Evolutionary conservation across 2,113 vertebrate species (phyloP).

Genomic region (Eretmochelys imbricata): DNA sequence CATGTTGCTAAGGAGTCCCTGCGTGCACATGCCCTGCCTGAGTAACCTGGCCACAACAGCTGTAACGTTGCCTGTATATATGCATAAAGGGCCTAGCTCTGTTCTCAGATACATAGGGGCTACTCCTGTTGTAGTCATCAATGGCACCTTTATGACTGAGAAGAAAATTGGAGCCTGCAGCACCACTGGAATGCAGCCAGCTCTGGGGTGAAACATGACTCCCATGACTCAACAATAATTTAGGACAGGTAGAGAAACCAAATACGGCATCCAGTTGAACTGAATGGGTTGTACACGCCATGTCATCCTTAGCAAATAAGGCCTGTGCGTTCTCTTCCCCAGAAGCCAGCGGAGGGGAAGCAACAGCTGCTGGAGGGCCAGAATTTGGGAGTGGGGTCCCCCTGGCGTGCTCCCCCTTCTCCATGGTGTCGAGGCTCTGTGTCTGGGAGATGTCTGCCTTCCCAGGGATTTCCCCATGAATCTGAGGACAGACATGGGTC

Average conservation of each 20-base stretch:
- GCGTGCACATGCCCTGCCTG: background rate
- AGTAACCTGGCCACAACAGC: background rate
- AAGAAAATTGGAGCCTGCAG: background rate
- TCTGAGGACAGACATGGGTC: background rate
- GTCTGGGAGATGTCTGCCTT: background rate
- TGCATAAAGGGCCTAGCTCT: background rate
- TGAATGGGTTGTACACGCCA: background rate
- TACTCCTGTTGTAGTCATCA: background rate
- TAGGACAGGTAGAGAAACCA: background rate
- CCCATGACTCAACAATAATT: background rate
- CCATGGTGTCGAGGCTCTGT: background rate
- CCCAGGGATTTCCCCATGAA: background rate
- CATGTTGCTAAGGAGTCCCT: background rate
- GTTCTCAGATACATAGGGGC: background rate
- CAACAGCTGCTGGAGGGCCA: background rate
- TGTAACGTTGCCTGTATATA: background rate
- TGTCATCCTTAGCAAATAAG: background rate
- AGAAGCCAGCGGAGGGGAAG: background rate
- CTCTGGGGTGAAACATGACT: background rate
- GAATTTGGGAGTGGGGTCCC: background rate
- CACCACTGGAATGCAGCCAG: background rate
- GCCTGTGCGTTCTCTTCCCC: background rate
- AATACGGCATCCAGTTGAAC: background rate
- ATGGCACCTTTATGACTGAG: background rate
- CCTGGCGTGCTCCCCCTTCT: background rate